Percentiles rank a stretch among this genome's conserved stretches.
Conservation (phyloP, 1,140 invertebrate species). For the Cotesia chilonis region DNA sequence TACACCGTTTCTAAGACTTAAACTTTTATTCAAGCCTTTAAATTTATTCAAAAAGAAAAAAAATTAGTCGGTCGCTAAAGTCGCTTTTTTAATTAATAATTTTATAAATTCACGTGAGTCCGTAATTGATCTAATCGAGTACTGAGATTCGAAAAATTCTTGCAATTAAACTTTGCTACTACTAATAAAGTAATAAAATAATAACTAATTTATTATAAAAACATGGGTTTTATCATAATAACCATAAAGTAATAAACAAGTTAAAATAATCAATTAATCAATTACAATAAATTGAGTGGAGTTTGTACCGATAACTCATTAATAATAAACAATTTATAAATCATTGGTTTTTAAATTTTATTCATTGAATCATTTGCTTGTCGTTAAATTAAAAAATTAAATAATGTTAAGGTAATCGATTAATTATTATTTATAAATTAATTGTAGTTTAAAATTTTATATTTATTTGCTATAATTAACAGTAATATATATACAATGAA, state of each 20-base stretch:
- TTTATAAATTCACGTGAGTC: background rate
- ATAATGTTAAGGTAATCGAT: background rate
- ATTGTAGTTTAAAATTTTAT: too few species aligned
- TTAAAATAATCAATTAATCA: background rate
- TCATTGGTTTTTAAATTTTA: background rate
- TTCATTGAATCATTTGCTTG: too few species aligned
- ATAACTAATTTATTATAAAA: too few species aligned
- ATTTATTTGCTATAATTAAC: too few species aligned
- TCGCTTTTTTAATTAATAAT: constrained; percentile 14
- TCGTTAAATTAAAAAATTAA: too few species aligned
- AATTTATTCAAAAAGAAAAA: constrained; percentile 32
- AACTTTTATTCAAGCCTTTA: constrained; percentile 47
- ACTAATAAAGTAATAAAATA: too few species aligned
- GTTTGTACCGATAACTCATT: constrained; percentile 16
- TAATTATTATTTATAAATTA: background rate
- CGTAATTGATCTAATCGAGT: background rate
- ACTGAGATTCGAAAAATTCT: constrained; percentile 2
- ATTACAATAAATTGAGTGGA: background rate
- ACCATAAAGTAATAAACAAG: constrained; percentile 17
- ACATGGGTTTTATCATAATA: too few species aligned
- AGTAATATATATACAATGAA: too few species aligned
- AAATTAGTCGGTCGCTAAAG: constrained; percentile 35
- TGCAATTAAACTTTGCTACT: too few species aligned
- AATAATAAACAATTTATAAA: too few species aligned
- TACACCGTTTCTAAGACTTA: constrained; percentile 49